These are phyloP conservation scores for Hartigia nigra DNA, from an alignment of 2,888 invertebrate genomes.

Conservation along the genomic window DNA sequence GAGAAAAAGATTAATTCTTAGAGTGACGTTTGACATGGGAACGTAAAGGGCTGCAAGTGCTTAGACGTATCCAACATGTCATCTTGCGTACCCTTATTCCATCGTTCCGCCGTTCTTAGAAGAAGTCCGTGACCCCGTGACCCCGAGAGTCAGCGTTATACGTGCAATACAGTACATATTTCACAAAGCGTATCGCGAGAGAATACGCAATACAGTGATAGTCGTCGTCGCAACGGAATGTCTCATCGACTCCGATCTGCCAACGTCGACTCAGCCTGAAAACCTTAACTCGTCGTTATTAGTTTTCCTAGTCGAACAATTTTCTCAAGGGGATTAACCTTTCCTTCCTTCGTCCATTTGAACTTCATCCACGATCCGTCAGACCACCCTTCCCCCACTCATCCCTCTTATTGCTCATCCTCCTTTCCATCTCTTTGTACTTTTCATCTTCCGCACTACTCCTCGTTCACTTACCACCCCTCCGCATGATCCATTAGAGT, in stretches of 20 bases:
- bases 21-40: slow-evolving; percentile 30
- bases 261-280: not conserved
- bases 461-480: not conserved
- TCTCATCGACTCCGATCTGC: not conserved
- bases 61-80: not conserved
- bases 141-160: not conserved
- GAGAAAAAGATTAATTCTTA: not conserved
- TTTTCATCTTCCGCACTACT: not conserved
- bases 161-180: not conserved
- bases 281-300: not conserved
- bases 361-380: not conserved
- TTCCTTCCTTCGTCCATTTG: not conserved
- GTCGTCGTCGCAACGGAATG: not conserved
- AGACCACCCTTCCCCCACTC: not conserved
- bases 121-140: not conserved
- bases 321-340: not conserved
- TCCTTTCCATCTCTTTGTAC: not conserved
- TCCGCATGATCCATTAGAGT: not conserved
- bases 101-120: not conserved
- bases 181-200: not conserved
- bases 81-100: not conserved
- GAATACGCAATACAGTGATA: not conserved
- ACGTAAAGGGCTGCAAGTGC: slow-evolving; percentile 3
- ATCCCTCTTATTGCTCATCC: not conserved
- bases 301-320: not conserved